These are phyloP conservation scores for Aporrectodea caliginosa DNA, from an alignment of 1,140 invertebrate genomes.

Conservation along the genomic window DNA sequence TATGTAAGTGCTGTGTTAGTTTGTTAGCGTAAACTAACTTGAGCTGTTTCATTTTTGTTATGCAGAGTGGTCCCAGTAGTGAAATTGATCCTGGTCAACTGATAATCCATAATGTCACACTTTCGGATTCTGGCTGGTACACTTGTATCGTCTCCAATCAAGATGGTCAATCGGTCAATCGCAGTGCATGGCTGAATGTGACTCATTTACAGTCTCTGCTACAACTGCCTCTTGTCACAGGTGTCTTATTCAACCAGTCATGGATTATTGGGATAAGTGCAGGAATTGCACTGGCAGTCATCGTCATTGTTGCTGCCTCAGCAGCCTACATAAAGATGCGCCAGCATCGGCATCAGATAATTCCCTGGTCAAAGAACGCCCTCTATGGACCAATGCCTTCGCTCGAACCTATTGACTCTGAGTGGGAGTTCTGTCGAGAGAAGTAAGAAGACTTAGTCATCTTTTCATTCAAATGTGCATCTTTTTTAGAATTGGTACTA, in stretches of 20 bases:
- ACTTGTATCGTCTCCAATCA: not conserved
- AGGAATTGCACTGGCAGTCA: not conserved
- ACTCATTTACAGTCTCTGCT: too few relatives aligned
- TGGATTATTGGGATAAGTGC: not conserved
- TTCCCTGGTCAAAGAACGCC: not conserved
- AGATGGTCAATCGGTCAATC: not conserved
- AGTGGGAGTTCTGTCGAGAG: constrained; percentile 12
- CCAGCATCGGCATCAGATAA: not conserved
- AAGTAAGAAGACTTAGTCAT: constrained; percentile 15
- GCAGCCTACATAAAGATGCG: not conserved
- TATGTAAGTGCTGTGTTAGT: too few relatives aligned
- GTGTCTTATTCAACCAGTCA: too few relatives aligned
- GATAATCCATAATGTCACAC: not conserved
- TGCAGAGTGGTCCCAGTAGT: not conserved
- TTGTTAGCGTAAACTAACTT: too few relatives aligned
- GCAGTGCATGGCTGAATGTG: not conserved
- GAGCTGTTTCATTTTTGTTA: too few relatives aligned
- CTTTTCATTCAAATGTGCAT: too few relatives aligned
- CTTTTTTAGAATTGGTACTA: too few relatives aligned
- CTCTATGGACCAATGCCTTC: not conserved
- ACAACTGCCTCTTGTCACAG: too few relatives aligned
- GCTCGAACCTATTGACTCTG: constrained; percentile 4
- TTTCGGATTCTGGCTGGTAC: not conserved
- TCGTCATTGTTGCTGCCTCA: not conserved
- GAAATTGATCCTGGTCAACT: not conserved